phyloP scores from a whole-genome alignment of 92 coral and sea anemone species.

The Anthopleura xanthogrammica region DNA sequence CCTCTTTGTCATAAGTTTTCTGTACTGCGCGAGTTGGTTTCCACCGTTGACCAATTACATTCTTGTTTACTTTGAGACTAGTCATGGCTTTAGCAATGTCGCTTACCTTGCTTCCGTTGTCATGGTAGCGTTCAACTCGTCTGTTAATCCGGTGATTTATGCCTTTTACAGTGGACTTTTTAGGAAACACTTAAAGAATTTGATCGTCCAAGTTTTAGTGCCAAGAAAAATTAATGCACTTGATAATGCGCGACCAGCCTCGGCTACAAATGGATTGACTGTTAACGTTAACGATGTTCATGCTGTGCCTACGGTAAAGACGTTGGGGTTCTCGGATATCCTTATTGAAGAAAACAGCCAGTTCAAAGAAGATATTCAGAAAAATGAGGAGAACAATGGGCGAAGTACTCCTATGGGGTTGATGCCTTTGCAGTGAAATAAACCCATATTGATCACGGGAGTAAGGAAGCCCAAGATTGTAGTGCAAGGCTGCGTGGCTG shows the following conservation, averaged over 20 bases:
- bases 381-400: not conserved
- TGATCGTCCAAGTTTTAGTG: slow-evolving; percentile 15
- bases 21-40: slow-evolving; percentile 57
- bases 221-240: slow-evolving; percentile 22
- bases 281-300: not conserved
- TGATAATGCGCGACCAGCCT: slow-evolving; percentile 14
- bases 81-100: slow-evolving; percentile 34
- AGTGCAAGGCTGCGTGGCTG: no score
- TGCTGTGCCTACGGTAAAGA: not conserved
- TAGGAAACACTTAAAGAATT: slow-evolving; percentile 30
- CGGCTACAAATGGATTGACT: slow-evolving; percentile 9
- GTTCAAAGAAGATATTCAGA: not conserved
- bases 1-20: slow-evolving; percentile 38
- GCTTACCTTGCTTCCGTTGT: slow-evolving; percentile 44
- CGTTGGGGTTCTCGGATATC: slow-evolving; percentile 11
- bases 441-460: no score
- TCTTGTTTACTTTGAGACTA: slow-evolving; percentile 34
- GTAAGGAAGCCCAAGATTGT: no score
- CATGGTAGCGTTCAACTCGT: slow-evolving; percentile 47
- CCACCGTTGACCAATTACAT: slow-evolving; percentile 53
- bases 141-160: slow-evolving; percentile 36
- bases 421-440: slow-evolving; percentile 5
- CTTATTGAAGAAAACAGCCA: not conserved
- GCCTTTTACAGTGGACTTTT: slow-evolving; percentile 39
- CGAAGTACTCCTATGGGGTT: not conserved